Conservation (phyloP, 1,140 invertebrate species). For the Microplitis demolitor region DNA sequence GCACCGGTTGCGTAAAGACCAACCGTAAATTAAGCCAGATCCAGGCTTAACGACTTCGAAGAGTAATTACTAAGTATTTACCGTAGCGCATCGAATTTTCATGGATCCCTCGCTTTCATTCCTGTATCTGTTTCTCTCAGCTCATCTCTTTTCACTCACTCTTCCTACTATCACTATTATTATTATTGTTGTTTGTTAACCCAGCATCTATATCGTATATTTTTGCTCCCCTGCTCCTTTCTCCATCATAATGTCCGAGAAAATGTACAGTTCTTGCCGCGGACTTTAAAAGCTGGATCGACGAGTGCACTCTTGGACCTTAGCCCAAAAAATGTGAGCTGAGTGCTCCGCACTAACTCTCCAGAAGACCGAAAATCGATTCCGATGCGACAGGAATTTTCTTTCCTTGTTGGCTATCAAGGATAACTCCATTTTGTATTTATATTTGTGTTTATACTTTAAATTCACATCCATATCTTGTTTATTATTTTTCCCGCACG, state of each 20-base stretch:
- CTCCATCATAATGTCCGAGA: not conserved
- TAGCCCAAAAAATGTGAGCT: constrained; percentile 17
- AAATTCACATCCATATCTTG: too few species aligned
- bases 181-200: not conserved
- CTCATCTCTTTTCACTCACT: not conserved
- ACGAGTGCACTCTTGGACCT: constrained; percentile 22
- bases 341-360: constrained; percentile 7
- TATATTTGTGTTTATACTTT: not conserved
- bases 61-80: constrained; percentile 27
- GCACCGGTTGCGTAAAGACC: constrained; percentile 25
- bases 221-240: not conserved
- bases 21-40: constrained; percentile 32
- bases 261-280: too few species aligned
- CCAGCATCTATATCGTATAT: not conserved
- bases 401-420: not conserved
- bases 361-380: constrained; percentile 23
- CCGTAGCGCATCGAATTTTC: constrained; percentile 19
- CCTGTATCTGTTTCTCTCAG: not conserved
- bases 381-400: constrained; percentile 12
- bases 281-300: constrained; percentile 12
- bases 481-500: not conserved
- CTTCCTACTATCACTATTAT: not conserved
- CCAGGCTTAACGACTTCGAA: constrained; percentile 23
- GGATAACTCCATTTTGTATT: not conserved
- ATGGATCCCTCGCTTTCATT: not conserved